Evolutionary conservation across 2,888 invertebrate species (phyloP).

Genomic region (Mamestra brassicae): DNA sequence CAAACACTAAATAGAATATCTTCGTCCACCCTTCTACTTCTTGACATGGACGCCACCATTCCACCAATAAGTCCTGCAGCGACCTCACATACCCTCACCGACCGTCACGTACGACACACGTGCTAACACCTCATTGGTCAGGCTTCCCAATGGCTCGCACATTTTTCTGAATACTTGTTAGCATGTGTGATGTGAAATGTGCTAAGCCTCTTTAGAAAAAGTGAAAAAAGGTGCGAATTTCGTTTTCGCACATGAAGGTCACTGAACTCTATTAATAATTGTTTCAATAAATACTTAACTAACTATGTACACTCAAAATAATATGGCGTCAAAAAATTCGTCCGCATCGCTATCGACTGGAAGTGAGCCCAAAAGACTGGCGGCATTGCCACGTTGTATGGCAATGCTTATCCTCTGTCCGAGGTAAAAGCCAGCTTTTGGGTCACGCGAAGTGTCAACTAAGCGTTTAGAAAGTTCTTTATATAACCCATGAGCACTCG

Average conservation of each 20-base stretch:
- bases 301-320: too few relatives aligned
- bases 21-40: background rate
- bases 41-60: slow-evolving; percentile 16
- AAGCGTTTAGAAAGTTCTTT: too few relatives aligned
- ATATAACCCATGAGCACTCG: too few relatives aligned
- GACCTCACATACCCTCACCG: slow-evolving; percentile 22
- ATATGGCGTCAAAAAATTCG: too few relatives aligned
- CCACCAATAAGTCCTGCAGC: slow-evolving; percentile 15
- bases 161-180: slow-evolving; percentile 39
- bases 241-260: background rate
- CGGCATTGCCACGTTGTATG: too few relatives aligned
- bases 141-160: slow-evolving; percentile 30
- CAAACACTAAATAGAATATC: background rate
- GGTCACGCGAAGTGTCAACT: too few relatives aligned
- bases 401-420: too few relatives aligned
- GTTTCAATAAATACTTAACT: too few relatives aligned
- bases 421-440: too few relatives aligned
- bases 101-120: slow-evolving; percentile 58
- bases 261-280: background rate
- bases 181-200: slow-evolving; percentile 5
- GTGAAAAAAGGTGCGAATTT: background rate
- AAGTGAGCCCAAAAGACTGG: too few relatives aligned
- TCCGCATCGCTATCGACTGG: too few relatives aligned
- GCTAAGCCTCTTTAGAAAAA: background rate
- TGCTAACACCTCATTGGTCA: slow-evolving; percentile 44